Conservation (phyloP, 23 tunicate species). For the Ciona savignyi region DNA sequence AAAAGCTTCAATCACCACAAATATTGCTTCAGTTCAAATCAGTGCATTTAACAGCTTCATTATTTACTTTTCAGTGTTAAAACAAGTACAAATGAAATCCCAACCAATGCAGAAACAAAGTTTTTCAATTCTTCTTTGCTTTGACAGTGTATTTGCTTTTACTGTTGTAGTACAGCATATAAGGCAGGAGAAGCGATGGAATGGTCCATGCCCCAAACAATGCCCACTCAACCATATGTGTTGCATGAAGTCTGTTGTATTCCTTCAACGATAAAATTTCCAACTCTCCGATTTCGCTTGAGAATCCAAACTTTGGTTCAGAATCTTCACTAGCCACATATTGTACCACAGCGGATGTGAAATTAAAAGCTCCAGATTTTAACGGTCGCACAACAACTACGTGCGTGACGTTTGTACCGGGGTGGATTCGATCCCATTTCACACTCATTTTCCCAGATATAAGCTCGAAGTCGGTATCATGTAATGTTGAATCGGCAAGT, state of each 20-base stretch:
- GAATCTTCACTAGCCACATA: slow-evolving; percentile 75
- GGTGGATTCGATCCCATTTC: slow-evolving; percentile 60
- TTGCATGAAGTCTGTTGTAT: slow-evolving; percentile 62
- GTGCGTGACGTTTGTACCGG: slow-evolving; percentile 58
- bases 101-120: neutral
- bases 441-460: slow-evolving; percentile 64
- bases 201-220: slow-evolving; percentile 81
- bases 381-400: slow-evolving; percentile 63
- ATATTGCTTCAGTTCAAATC: neutral
- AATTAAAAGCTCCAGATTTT: slow-evolving; percentile 53
- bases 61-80: neutral
- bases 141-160: slow-evolving; percentile 72
- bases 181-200: slow-evolving; percentile 90
- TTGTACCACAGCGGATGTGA: slow-evolving; percentile 88
- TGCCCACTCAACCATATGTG: slow-evolving; percentile 84
- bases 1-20: neutral
- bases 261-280: slow-evolving; percentile 72
- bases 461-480: slow-evolving; percentile 58
- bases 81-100: neutral
- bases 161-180: slow-evolving; percentile 74
- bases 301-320: slow-evolving; percentile 83
- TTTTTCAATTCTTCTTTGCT: slow-evolving; percentile 41
- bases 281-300: slow-evolving; percentile 66
- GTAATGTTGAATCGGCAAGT: slow-evolving; percentile 79
- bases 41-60: neutral